phyloP scores from a whole-genome alignment of 2,888 invertebrate species.

The Baronia brevicornis region DNA sequence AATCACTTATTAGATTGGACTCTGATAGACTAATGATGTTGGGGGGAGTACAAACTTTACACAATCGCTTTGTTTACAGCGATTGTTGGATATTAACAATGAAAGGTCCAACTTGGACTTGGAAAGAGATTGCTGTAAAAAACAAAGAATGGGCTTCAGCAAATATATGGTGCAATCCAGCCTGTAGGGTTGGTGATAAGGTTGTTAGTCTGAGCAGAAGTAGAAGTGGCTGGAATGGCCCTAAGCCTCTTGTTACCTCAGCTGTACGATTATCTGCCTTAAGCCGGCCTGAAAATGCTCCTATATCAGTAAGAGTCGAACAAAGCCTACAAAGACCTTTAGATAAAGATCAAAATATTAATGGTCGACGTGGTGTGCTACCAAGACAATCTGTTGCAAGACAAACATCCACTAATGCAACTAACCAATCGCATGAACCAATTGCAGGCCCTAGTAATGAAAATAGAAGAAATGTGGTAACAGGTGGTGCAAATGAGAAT shows the following conservation, averaged over 20 bases:
- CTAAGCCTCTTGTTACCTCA: constrained; percentile 72
- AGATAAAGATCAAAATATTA: constrained; percentile 83
- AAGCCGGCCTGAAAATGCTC: constrained; percentile 55
- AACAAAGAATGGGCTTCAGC: constrained; percentile 88
- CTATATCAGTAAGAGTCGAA: constrained; percentile 64
- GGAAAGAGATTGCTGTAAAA: constrained; percentile 83
- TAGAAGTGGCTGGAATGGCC: constrained; percentile 70
- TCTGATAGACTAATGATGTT: constrained; percentile 85
- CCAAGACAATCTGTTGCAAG: constrained; percentile 48
- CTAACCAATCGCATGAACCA: constrained; percentile 52
- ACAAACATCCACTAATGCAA: constrained; percentile 32
- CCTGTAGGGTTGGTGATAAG: constrained; percentile 85
- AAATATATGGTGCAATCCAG: constrained; percentile 95
- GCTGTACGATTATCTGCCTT: constrained; percentile 65
- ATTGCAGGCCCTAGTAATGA: constrained; percentile 66
- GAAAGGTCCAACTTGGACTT: constrained; percentile 81
- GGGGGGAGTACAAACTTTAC: constrained; percentile 92
- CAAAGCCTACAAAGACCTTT: constrained; percentile 67
- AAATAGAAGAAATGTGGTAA: constrained; percentile 26
- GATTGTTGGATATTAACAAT: constrained; percentile 94
- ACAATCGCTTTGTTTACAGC: constrained; percentile 83
- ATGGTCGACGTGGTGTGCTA: constrained; percentile 79
- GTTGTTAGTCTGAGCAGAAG: constrained; percentile 83
- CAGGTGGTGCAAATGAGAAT: constrained; percentile 33
- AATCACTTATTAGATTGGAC: constrained; percentile 90